phyloP scores from a whole-genome alignment of 2,113 vertebrate species.

The Nibea albiflora region DNA sequence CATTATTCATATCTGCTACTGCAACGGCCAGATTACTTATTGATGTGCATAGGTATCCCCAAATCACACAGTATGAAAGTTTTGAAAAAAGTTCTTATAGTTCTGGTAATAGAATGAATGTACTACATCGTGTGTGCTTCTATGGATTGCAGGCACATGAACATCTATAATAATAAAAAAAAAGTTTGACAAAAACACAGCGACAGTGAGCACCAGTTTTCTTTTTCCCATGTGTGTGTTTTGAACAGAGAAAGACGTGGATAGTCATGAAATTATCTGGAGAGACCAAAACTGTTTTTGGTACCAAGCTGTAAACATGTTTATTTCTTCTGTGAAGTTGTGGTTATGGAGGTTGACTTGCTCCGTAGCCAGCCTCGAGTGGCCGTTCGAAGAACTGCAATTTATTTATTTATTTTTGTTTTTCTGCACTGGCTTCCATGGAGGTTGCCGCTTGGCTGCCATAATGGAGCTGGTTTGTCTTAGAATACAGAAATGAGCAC shows the following conservation, averaged over 20 bases:
- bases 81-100: constrained; percentile 35
- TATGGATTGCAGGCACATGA: background rate
- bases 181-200: constrained; percentile 14
- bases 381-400: no score
- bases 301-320: no score
- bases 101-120: constrained; percentile 6
- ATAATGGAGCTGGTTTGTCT: background rate
- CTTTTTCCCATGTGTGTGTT: constrained; percentile 21
- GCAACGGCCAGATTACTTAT: constrained; percentile 66
- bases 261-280: no score
- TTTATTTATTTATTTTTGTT: no score
- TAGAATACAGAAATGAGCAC: background rate
- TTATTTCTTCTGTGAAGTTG: no score
- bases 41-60: constrained; percentile 64
- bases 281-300: no score
- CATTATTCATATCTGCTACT: constrained; percentile 71
- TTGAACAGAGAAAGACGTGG: constrained; percentile 8
- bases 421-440: no score
- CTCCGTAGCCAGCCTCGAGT: no score
- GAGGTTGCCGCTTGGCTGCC: no score
- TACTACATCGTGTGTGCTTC: background rate
- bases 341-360: no score
- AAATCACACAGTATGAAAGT: constrained; percentile 49
- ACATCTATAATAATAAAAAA: constrained; percentile 34
- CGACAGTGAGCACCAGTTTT: constrained; percentile 55